Evolutionary conservation across 30 jellyfish, hydroid and myxozoan species (phyloP).

Genomic region (Hydra vulgaris): DNA sequence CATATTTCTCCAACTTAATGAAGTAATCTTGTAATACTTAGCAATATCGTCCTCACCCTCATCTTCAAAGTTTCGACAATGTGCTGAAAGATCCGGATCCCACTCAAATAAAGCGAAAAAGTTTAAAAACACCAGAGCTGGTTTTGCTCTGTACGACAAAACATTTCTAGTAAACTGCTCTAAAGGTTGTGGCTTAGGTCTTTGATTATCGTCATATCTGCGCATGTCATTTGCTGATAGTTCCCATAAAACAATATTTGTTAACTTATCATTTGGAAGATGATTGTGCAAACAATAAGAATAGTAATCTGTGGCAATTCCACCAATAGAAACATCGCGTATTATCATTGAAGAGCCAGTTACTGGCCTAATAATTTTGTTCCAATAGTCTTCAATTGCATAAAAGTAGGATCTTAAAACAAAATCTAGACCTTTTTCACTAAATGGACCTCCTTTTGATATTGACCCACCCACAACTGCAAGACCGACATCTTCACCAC

Average conservation of each 20-base stretch:
- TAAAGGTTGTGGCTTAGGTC: constrained; percentile 78
- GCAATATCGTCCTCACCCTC: constrained; percentile 96
- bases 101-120: constrained; percentile 91
- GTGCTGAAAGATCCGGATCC: constrained; percentile 89
- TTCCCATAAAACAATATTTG: constrained; percentile 96
- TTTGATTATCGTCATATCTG: constrained; percentile 60
- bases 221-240: constrained; percentile 96
- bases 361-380: constrained; percentile 90
- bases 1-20: constrained; percentile 97
- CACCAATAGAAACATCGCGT: constrained; percentile 97
- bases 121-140: constrained; percentile 75
- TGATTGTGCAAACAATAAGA: constrained; percentile 91
- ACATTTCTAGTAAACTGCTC: constrained; percentile 96
- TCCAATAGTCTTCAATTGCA: constrained; percentile 99
- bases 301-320: constrained; percentile 94
- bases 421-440: constrained; percentile 94
- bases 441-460: constrained; percentile 99
- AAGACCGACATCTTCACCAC: constrained; percentile 97
- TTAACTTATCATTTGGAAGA: constrained; percentile 84
- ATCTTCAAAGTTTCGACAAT: constrained; percentile 94
- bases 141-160: constrained; percentile 85
- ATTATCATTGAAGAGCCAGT: constrained; percentile 97
- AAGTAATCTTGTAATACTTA: constrained; percentile 88
- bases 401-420: constrained; percentile 89
- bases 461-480: constrained; percentile 98